Evolutionary conservation across 64 coral and sea anemone species (phyloP).

Genomic region (Porites australiensis): DNA sequence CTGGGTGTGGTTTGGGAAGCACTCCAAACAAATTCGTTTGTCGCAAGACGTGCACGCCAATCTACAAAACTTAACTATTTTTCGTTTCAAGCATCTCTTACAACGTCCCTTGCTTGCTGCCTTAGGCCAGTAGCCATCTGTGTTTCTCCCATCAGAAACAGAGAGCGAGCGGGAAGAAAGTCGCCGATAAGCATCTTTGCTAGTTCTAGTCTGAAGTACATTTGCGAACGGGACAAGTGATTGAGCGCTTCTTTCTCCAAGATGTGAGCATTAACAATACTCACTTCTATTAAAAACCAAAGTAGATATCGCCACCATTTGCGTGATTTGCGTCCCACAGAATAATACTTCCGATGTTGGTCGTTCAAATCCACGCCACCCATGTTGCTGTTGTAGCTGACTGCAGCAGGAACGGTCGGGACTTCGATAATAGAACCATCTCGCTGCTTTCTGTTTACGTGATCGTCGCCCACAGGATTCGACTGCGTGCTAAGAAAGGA

Average conservation of each 20-base stretch:
- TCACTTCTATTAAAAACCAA: constrained; percentile 49
- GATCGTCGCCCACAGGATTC: constrained; percentile 10
- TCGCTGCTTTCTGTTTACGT: constrained; percentile 36
- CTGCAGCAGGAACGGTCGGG: neutral
- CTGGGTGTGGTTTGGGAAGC: constrained; percentile 32
- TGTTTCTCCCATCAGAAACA: neutral
- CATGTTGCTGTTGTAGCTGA: constrained; percentile 55
- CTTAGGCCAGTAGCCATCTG: constrained; percentile 14
- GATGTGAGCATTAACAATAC: constrained; percentile 47
- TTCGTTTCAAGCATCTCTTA: constrained; percentile 41
- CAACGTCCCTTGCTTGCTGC: neutral
- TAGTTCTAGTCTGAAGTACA: constrained; percentile 25
- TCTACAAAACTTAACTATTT: constrained; percentile 42
- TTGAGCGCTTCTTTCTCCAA: neutral
- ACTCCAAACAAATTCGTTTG: constrained; percentile 49
- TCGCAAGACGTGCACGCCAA: constrained; percentile 40
- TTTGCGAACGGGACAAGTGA: neutral
- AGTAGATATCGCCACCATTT: constrained; percentile 37
- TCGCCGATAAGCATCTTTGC: constrained; percentile 23
- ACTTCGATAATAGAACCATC: constrained; percentile 36
- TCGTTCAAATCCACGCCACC: constrained; percentile 55
- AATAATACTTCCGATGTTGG: constrained; percentile 52
- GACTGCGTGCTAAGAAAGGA: constrained; percentile 56
- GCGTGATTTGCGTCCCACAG: constrained; percentile 19
- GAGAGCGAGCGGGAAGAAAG: neutral